Evolutionary conservation across 2,797 vertebrate genomes (phyloP).

Genomic region (Microhierax caerulescens): DNA sequence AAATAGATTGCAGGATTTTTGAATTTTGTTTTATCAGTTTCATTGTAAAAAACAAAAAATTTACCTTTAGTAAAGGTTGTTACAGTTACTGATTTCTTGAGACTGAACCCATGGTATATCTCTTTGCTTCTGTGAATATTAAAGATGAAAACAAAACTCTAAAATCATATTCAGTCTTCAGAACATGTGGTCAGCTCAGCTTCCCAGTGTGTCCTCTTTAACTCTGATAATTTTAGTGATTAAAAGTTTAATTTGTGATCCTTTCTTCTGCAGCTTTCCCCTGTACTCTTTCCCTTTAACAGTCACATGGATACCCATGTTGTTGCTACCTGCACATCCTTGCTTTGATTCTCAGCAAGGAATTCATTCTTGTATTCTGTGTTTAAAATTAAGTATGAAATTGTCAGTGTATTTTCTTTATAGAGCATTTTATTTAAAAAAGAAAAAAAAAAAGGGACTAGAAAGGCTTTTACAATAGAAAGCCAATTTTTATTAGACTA

Average conservation of each 20-base stretch:
- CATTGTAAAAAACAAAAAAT: accelerated
- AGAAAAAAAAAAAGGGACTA: accelerated
- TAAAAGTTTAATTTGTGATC: not conserved
- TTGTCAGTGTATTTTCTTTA: not conserved
- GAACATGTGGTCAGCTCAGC: not conserved
- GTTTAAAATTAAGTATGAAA: not conserved
- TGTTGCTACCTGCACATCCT: not conserved
- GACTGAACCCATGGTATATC: not conserved
- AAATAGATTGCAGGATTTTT: not conserved
- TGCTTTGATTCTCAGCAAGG: not conserved
- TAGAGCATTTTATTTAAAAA: not conserved
- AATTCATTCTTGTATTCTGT: not conserved
- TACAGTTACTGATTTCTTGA: not conserved
- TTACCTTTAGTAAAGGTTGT: not conserved
- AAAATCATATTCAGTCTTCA: not conserved
- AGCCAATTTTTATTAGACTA: not conserved
- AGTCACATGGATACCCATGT: not conserved
- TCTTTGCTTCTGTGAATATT: not conserved
- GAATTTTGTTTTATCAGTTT: not conserved
- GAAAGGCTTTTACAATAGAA: not conserved
- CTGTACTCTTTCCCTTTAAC: not conserved
- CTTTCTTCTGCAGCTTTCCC: not conserved
- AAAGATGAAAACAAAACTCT: not conserved
- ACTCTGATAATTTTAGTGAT: not conserved
- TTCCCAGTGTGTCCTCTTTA: not conserved